Percentiles rank a stretch among this genome's conserved stretches.
These are phyloP conservation scores for Timema podura DNA, from an alignment of 2,888 invertebrate species.

Conservation along the genomic window DNA sequence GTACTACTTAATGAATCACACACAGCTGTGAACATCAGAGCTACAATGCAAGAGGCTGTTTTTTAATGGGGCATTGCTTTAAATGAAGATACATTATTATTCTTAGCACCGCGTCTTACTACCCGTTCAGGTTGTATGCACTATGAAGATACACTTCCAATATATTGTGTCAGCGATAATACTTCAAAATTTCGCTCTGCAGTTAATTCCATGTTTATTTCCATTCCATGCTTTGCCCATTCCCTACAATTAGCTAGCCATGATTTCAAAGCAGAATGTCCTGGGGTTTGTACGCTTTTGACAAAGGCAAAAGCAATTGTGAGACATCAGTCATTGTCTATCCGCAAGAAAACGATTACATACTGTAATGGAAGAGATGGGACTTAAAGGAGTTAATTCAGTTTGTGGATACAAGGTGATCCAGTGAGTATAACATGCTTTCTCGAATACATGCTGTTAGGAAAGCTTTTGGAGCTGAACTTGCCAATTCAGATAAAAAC, in stretches of 20 bases:
- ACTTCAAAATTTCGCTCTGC: not conserved
- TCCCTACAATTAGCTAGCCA: not conserved
- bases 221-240: not conserved
- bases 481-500: conserved; percentile 1
- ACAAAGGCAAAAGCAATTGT: no score
- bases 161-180: conserved; percentile 10
- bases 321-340: no score
- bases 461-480: not conserved
- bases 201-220: not conserved
- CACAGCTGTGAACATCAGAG: no score
- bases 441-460: not conserved
- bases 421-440: not conserved
- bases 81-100: no score
- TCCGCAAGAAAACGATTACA: no score
- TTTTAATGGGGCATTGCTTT: no score
- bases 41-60: no score
- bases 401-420: no score
- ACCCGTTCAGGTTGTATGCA: not conserved
- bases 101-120: no score
- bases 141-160: not conserved
- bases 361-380: no score
- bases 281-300: not conserved
- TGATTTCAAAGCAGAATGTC: not conserved
- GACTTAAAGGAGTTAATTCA: no score
- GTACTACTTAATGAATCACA: no score